Base-by-base conservation (phyloP, 2,888 invertebrate genomes). In the Chouioia cunea region DNA sequence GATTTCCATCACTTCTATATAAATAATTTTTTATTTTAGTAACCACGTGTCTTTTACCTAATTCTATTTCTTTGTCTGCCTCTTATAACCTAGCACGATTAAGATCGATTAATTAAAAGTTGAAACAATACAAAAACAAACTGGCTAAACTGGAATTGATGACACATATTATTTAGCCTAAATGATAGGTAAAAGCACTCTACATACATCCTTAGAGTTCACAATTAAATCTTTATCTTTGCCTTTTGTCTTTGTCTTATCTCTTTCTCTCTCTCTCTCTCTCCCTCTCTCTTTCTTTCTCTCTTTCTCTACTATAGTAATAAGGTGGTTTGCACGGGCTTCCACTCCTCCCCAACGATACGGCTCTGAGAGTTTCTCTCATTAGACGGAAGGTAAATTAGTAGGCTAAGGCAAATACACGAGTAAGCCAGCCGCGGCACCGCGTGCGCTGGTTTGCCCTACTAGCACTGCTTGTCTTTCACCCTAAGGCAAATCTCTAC, bases 331-430 rank as follows among this genome's bases (percentile, higher is more conserved):
- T 54, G 52, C 56, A 65, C 57, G 27, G 27, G 27, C 3, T 4
- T 3, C n/a, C 23, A 43, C 68, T 73, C 71, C 70, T 76, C 75
- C 27, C 36, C 22, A n/a, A n/a, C 22, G 16, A 48, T n/a, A 16
- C 66, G 15, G 56, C 54, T 57, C 70, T 58, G 56, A 64, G 65
- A 71, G 73, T 75, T 71, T 74, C 74, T 78, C 81, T 82, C 82
- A 80, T 81, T 81, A 82, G 79, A 78, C 81, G 79, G 78, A 80
- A 78, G 80, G 80, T 79, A 82, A 83, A 83, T 83, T 83, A 83
- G 82, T 81, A 77, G 78, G 79, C 77, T 69, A 79, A 78, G 76
- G 79, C 77, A 80, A 80, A 82, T 79, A 82, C 78, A 70, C 71
- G 70, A 48, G 59, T 50, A 46, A 20, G 50, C 16, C 52, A 27